These are phyloP conservation scores for Embiotoca jacksoni DNA, from an alignment of 2,113 vertebrate species.

Conservation along the genomic window DNA sequence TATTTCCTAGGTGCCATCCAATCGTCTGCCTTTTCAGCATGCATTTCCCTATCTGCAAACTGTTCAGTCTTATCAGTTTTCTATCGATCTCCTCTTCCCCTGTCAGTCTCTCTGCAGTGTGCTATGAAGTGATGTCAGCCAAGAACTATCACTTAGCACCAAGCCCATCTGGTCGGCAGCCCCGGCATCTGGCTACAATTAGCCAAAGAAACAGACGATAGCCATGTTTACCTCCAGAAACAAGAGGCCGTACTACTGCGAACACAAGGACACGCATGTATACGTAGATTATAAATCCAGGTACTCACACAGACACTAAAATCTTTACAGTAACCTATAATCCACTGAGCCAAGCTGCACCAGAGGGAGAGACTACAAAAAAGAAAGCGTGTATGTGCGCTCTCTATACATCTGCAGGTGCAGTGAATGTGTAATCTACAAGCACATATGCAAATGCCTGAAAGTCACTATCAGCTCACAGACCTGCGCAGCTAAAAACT, in stretches of 20 bases:
- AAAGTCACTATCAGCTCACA: constrained; percentile 13
- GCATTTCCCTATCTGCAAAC: constrained; percentile 1
- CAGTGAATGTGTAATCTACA: not conserved
- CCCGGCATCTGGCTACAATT: constrained; percentile 78
- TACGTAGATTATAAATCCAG: constrained; percentile 2
- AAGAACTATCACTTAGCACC: constrained; percentile 77
- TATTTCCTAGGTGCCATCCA: constrained; percentile 20
- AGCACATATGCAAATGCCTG: constrained; percentile 14
- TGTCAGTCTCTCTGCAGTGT: constrained; percentile 48
- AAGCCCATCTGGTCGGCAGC: constrained; percentile 79
- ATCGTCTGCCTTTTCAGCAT: constrained; percentile 31
- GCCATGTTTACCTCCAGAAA: constrained; percentile 71
- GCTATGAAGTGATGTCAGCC: constrained; percentile 79
- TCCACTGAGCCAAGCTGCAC: not conserved
- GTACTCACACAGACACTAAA: constrained; percentile 12
- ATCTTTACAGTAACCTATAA: constrained; percentile 17
- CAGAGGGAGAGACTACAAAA: not conserved
- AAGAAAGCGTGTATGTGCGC: not conserved
- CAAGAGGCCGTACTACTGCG: constrained; percentile 61
- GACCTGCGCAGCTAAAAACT: constrained; percentile 40
- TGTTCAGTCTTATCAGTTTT: constrained; percentile 55
- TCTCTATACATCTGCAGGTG: not conserved
- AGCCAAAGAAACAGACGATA: constrained; percentile 74
- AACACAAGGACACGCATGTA: constrained; percentile 32
- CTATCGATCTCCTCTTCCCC: constrained; percentile 41